Evolutionary conservation across 2,113 vertebrate species (phyloP).

Genomic region (Oxygymnocypris stewartii): DNA sequence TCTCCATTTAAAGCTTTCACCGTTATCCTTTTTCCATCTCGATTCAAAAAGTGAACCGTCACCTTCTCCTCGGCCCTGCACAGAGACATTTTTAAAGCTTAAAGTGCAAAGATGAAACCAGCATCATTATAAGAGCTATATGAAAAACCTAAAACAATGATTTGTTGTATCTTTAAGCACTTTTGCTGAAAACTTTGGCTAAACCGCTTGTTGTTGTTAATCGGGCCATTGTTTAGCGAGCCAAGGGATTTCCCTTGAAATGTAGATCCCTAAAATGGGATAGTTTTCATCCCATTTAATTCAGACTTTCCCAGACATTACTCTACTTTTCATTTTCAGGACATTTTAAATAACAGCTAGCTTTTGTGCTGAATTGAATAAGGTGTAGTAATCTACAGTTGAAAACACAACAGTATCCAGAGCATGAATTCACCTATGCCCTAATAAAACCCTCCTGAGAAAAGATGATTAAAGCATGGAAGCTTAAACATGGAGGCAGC

Average conservation of each 20-base stretch:
- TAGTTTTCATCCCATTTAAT: not conserved
- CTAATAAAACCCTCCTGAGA: not conserved
- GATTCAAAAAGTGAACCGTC: slow-evolving; percentile 38
- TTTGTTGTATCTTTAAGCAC: slow-evolving; percentile 4
- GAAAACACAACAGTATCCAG: not conserved
- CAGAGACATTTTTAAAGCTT: not conserved
- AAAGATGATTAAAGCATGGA: not conserved
- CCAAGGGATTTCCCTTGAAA: not conserved
- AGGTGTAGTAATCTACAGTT: not conserved
- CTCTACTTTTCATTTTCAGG: not conserved
- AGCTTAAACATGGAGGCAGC: not conserved
- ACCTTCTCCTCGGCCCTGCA: slow-evolving; percentile 43
- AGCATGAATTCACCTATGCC: not conserved
- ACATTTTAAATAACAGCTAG: not conserved
- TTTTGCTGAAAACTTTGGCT: not conserved
- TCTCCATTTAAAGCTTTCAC: slow-evolving; percentile 35
- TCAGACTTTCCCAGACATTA: not conserved
- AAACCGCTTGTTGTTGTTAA: not conserved
- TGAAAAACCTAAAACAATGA: slow-evolving; percentile 15
- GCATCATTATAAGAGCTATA: not conserved
- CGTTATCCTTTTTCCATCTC: slow-evolving; percentile 41
- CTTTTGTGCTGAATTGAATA: not conserved
- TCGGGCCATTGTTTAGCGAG: not conserved
- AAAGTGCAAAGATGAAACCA: not conserved
- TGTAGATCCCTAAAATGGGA: not conserved